Base-by-base conservation (phyloP, 64 coral and sea anemone species). In the Montipora sp. region DNA sequence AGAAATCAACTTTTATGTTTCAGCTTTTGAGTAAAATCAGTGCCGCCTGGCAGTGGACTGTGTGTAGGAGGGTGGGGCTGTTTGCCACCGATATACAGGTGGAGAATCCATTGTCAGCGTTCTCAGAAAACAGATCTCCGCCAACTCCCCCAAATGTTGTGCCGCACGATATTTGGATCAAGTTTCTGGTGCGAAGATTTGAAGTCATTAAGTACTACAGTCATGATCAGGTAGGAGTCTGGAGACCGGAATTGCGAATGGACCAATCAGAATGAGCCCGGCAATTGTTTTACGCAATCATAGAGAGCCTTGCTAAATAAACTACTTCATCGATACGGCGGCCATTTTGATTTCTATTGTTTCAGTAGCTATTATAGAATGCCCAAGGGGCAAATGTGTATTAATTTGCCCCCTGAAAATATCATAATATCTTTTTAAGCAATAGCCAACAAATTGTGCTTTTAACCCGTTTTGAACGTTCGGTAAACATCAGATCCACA, bases 31-130 rank as follows among this genome's bases (percentile, higher is more conserved):
- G 94, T 75, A 92, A 99, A 73, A 89, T 99, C 51, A 96, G 94
- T 12, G 91, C 91, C 51, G 98, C 98, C 12, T 99, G 98, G 98
- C 98, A 99, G 81, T 99, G 98, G 98, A 99, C 98, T 6, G 98
- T 94, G 14, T 79, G 92, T 80, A 84, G 98, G 71, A 89, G 94
- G 48, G 85, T 95, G 15, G 98, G 98, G 12, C 59, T 99, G n/a
- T 99, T 99, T 90, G 88, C 94, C 8, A 77, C 50, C 10, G 94
- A 96, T 75, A 46, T 87, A 14, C 67, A 85, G 63, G 47, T 84
- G n/a, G 92, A 94, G 15, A 99, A 92, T 81, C 98, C 98, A 19
- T 81, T 99, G 73, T 89, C 94, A 65, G 90, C 89, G 4, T 96
- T 94, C 75, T 95, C 95, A 47, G 94, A 99, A 55, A 94, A 94